phyloP scores from a whole-genome alignment of 2,888 invertebrate genomes.

The Tachina fera region DNA sequence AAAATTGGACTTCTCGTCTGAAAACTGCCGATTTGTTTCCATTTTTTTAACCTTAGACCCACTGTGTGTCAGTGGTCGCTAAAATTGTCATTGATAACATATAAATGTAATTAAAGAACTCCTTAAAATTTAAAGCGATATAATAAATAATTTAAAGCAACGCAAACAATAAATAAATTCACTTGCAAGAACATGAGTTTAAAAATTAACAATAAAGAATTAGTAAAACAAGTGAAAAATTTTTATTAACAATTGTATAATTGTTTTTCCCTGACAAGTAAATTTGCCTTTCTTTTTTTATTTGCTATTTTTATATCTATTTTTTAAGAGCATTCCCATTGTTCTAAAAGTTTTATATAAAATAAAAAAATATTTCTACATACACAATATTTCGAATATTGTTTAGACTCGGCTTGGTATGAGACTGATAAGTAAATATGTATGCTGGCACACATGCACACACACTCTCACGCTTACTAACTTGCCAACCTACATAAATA shows the following conservation, averaged over 20 bases:
- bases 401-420: constrained; percentile 1
- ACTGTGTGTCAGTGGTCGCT: no score
- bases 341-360: constrained; percentile 50
- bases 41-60: no score
- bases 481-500: constrained; percentile 13
- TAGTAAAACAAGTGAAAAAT: background rate
- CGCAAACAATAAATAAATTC: background rate
- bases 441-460: background rate
- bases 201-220: constrained; percentile 15
- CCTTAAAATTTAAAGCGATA: no score
- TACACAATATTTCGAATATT: constrained; percentile 29
- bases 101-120: no score
- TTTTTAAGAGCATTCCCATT: constrained; percentile 34
- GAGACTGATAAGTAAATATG: constrained; percentile 17
- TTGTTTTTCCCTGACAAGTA: constrained; percentile 30
- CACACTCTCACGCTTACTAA: background rate
- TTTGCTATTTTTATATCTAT: constrained; percentile 5
- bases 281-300: constrained; percentile 38
- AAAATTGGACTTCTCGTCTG: no score
- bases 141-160: background rate
- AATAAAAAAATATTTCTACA: constrained; percentile 29
- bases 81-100: no score
- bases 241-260: constrained; percentile 43
- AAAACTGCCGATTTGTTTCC: no score
- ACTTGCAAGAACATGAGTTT: background rate